Evolutionary conservation across 2,888 invertebrate genomes (phyloP).

Genomic region (Parapristionchus giblindavisi): DNA sequence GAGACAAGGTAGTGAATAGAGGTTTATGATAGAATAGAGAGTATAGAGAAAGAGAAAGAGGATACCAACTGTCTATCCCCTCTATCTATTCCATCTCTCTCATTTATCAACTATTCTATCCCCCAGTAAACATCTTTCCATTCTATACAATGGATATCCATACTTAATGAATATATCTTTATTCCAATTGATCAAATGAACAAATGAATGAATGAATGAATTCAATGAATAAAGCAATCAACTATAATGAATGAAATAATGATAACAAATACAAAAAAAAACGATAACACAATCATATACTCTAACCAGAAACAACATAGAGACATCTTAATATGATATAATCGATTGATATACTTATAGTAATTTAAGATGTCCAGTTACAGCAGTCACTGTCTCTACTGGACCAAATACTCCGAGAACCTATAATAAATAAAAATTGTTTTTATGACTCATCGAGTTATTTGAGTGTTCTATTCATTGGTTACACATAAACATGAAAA

Average conservation of each 20-base stretch:
- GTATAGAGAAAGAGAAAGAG: not conserved
- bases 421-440: not conserved
- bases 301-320: no score
- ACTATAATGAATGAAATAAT: no score
- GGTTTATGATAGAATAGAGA: not conserved
- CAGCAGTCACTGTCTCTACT: slow-evolving; percentile 70
- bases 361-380: slow-evolving; percentile 72
- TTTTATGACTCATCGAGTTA: not conserved
- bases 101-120: not conserved
- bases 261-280: no score
- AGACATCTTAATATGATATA: no score
- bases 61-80: not conserved
- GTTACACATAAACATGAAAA: not conserved
- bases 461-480: not conserved
- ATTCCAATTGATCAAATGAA: no score
- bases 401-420: slow-evolving; percentile 72
- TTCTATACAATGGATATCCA: not conserved
- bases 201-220: no score
- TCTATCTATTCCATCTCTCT: slow-evolving; percentile 11
- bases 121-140: slow-evolving; percentile 4
- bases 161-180: no score
- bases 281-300: no score
- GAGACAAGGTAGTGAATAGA: not conserved
- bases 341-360: slow-evolving; percentile 59
- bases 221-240: no score